Evolutionary conservation across 2,888 invertebrate species (phyloP).

Genomic region (Sturmia bella): DNA sequence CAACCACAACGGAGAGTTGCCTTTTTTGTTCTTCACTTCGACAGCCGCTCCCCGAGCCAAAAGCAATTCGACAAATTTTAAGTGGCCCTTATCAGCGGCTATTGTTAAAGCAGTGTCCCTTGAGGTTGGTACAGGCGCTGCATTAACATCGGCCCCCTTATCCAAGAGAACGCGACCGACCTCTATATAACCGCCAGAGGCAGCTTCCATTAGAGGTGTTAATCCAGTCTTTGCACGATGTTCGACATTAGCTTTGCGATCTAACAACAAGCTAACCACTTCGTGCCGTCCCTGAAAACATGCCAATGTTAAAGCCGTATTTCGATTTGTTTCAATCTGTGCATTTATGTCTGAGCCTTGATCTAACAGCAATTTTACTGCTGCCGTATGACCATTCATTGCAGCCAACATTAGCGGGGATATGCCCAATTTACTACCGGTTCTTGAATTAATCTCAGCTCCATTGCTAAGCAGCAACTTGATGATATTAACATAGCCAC

Average conservation of each 20-base stretch:
- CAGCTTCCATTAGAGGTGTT: slow-evolving; percentile 99
- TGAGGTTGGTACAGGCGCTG: slow-evolving; percentile 98
- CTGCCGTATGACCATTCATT: slow-evolving; percentile 98
- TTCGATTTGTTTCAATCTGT: slow-evolving; percentile 99
- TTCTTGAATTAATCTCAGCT: slow-evolving; percentile 99
- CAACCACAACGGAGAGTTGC: slow-evolving; percentile 98
- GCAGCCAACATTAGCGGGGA: slow-evolving; percentile 99
- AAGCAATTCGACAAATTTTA: slow-evolving; percentile 93
- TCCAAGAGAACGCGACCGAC: slow-evolving; percentile 97
- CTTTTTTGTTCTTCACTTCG: slow-evolving; percentile 99
- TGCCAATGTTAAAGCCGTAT: slow-evolving; percentile 98
- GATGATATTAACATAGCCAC: slow-evolving; percentile 99
- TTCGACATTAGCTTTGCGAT: slow-evolving; percentile 98
- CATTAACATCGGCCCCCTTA: slow-evolving; percentile 99
- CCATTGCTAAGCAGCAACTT: slow-evolving; percentile 95
- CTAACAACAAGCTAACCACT: slow-evolving; percentile 96
- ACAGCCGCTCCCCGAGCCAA: slow-evolving; percentile 93
- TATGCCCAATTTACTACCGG: slow-evolving; percentile 98
- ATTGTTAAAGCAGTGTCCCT: slow-evolving; percentile 99
- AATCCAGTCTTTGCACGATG: slow-evolving; percentile 99
- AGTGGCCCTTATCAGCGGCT: slow-evolving; percentile 99
- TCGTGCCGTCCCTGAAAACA: slow-evolving; percentile 99
- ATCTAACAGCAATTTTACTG: slow-evolving; percentile 96
- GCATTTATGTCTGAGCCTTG: slow-evolving; percentile 99
- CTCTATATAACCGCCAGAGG: slow-evolving; percentile 99